These are phyloP conservation scores for Pterostichus niger DNA, from an alignment of 2,888 invertebrate genomes.

Conservation along the genomic window DNA sequence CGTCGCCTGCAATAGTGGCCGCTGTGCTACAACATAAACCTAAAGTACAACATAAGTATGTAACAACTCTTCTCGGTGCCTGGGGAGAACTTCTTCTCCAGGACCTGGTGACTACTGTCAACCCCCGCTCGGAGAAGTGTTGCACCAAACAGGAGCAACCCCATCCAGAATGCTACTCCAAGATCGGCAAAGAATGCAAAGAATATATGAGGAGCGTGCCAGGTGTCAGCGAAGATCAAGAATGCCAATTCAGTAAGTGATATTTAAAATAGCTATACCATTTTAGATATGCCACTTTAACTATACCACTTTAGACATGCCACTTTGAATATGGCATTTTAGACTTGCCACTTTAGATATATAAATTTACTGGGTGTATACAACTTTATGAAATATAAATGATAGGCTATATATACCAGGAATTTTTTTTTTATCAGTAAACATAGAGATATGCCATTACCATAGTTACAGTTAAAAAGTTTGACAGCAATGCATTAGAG, in stretches of 20 bases:
- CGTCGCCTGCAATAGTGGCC: constrained; percentile 81
- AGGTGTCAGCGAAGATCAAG: constrained; percentile 81
- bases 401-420: too few species aligned
- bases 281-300: too few species aligned
- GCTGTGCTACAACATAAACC: constrained; percentile 80
- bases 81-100: constrained; percentile 89
- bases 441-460: too few species aligned
- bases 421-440: too few species aligned
- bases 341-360: too few species aligned
- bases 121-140: constrained; percentile 79
- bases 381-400: too few species aligned
- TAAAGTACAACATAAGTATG: constrained; percentile 84
- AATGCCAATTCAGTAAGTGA: constrained; percentile 82
- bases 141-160: constrained; percentile 73
- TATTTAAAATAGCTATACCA: not conserved
- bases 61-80: constrained; percentile 88
- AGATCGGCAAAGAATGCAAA: constrained; percentile 78
- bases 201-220: constrained; percentile 87
- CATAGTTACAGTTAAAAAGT: too few species aligned
- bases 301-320: too few species aligned
- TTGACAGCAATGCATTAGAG: too few species aligned
- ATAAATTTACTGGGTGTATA: too few species aligned
- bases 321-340: too few species aligned
- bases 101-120: constrained; percentile 85
- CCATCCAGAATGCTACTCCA: constrained; percentile 81